These are phyloP conservation scores for Potamilus streckersoni DNA, from an alignment of 1,140 invertebrate genomes.

Conservation along the genomic window DNA sequence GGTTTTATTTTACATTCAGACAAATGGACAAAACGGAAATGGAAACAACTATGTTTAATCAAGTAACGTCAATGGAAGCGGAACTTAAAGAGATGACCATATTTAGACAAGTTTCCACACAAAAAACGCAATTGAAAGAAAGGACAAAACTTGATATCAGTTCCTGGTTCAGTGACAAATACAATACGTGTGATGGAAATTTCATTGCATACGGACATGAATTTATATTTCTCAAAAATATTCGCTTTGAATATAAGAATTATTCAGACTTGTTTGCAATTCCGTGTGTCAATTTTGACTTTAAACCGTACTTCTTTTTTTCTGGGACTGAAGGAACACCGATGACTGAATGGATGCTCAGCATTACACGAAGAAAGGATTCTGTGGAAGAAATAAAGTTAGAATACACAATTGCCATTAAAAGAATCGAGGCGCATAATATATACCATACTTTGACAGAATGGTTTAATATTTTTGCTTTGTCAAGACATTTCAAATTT, in stretches of 20 bases:
- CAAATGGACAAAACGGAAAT: too few species aligned
- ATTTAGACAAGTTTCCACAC: too few species aligned
- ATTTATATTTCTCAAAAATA: slow-evolving; percentile 10
- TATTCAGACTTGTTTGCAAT: slow-evolving; percentile 8
- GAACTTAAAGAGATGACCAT: too few species aligned
- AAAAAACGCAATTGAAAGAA: too few species aligned
- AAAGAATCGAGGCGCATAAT: slow-evolving; percentile 22
- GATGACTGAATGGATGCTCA: slow-evolving; percentile 8
- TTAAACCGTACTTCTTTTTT: slow-evolving; percentile 7
- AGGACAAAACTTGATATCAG: too few species aligned
- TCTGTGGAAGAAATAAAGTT: neutral
- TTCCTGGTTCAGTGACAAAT: too few species aligned
- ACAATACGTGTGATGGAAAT: neutral
- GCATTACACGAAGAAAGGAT: neutral
- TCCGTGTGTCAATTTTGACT: slow-evolving; percentile 11
- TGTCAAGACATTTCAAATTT: slow-evolving; percentile 7
- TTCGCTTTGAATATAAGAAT: neutral
- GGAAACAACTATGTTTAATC: too few species aligned
- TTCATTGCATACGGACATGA: slow-evolving; percentile 26
- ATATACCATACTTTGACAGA: slow-evolving; percentile 27
- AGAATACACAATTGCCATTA: slow-evolving; percentile 11
- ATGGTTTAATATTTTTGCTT: slow-evolving; percentile 28
- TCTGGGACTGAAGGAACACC: slow-evolving; percentile 12
- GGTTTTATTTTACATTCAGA: too few species aligned
- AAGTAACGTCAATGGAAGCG: too few species aligned